phyloP scores from a whole-genome alignment of 2,888 invertebrate genomes.

The Deilephila elpenor region DNA sequence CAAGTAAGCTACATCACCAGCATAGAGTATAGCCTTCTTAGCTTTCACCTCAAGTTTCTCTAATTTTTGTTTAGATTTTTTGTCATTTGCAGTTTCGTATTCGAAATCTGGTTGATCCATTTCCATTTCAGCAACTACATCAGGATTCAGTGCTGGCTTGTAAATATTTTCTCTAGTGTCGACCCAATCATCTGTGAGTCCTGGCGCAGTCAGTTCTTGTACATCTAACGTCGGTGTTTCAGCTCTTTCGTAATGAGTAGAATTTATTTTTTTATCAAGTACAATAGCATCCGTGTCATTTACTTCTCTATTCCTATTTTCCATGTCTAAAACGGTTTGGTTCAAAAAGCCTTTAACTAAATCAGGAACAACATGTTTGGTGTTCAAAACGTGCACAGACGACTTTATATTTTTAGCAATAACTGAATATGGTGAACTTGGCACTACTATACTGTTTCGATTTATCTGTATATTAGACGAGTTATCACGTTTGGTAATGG shows the following conservation, averaged over 20 bases:
- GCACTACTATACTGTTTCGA: slow-evolving; percentile 33
- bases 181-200: slow-evolving; percentile 70
- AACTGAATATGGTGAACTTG: slow-evolving; percentile 64
- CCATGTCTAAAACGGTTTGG: slow-evolving; percentile 71
- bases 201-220: slow-evolving; percentile 63
- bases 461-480: slow-evolving; percentile 34
- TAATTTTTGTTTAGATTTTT: slow-evolving; percentile 68
- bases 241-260: slow-evolving; percentile 56
- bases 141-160: slow-evolving; percentile 63
- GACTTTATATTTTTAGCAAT: slow-evolving; percentile 59
- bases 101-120: slow-evolving; percentile 71
- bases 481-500: slow-evolving; percentile 28
- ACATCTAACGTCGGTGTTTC: slow-evolving; percentile 59
- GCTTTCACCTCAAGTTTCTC: slow-evolving; percentile 76
- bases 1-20: slow-evolving; percentile 79
- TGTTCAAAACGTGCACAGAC: slow-evolving; percentile 57
- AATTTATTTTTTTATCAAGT: slow-evolving; percentile 65
- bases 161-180: slow-evolving; percentile 65
- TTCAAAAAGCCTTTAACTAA: slow-evolving; percentile 71
- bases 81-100: slow-evolving; percentile 65
- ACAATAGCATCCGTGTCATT: slow-evolving; percentile 66
- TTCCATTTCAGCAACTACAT: slow-evolving; percentile 73
- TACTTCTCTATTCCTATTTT: slow-evolving; percentile 53
- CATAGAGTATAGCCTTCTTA: slow-evolving; percentile 78
- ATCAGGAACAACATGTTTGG: slow-evolving; percentile 40